These are phyloP conservation scores for Anthopleura sola DNA, from an alignment of 64 coral and sea anemone species.

Conservation along the genomic window DNA sequence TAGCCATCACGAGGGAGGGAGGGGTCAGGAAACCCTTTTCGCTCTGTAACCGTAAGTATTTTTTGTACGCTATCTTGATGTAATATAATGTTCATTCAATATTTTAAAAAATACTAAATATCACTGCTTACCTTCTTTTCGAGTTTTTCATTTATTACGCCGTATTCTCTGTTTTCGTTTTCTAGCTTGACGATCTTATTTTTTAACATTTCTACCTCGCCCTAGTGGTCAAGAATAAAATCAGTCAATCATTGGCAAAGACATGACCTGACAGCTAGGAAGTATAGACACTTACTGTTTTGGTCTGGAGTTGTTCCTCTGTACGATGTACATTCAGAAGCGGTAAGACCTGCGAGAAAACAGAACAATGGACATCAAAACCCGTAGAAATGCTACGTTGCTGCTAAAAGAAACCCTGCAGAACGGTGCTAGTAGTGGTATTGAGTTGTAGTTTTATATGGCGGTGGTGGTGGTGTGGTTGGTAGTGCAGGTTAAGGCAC, in stretches of 20 bases:
- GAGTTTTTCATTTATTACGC: constrained; percentile 65
- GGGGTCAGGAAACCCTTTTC: no score
- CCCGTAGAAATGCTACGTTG: no score
- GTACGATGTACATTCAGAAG: constrained; percentile 90
- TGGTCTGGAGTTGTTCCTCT: constrained; percentile 85
- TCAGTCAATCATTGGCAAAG: not conserved
- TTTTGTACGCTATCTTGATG: no score
- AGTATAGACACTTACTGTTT: constrained; percentile 18
- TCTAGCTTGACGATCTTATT: constrained; percentile 81
- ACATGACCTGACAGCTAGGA: not conserved
- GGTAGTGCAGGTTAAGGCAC: no score
- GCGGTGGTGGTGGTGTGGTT: no score
- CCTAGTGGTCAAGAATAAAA: not conserved
- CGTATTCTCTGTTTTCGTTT: constrained; percentile 73
- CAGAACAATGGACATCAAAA: not conserved
- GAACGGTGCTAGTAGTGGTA: no score
- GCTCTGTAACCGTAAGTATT: no score
- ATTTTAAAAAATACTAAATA: no score
- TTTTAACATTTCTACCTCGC: constrained; percentile 74
- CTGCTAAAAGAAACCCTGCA: no score
- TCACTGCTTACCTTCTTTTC: constrained; percentile 79
- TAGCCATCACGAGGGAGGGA: no score
- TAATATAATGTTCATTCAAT: no score
- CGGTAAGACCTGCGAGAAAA: constrained; percentile 61
- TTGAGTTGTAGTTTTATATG: no score